Conservation (phyloP, 1,140 invertebrate species). For the Thaumetopoea pityocampa region DNA sequence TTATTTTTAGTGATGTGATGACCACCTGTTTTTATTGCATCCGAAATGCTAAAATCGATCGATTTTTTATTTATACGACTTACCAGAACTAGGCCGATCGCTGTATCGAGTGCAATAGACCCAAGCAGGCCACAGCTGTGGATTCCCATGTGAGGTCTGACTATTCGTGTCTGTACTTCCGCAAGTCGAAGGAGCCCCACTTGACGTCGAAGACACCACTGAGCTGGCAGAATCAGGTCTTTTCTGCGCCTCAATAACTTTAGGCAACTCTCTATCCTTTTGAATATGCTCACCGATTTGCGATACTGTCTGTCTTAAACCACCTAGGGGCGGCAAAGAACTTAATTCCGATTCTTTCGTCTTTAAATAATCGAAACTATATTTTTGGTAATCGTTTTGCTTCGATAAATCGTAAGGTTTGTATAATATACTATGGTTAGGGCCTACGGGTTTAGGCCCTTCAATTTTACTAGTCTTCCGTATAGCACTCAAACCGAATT, state of each 20-base stretch:
- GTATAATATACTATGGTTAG: conserved; percentile 64
- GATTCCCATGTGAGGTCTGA: conserved; percentile 59
- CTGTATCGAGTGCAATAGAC: conserved; percentile 98
- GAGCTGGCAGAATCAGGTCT: conserved; percentile 72
- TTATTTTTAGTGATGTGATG: no score
- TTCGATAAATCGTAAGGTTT: conserved; percentile 69
- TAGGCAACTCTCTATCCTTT: conserved; percentile 48
- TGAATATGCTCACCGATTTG: conserved; percentile 75
- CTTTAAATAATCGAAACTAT: conserved; percentile 55
- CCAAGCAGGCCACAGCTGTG: conserved; percentile 92
- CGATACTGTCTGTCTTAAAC: conserved; percentile 78
- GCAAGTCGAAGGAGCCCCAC: conserved; percentile 72
- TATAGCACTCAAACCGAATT: conserved; percentile 66
- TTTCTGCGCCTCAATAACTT: conserved; percentile 43
- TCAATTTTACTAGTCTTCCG: conserved; percentile 64
- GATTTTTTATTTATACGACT: conserved; percentile 44
- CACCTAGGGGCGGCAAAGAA: conserved; percentile 74
- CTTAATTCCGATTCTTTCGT: conserved; percentile 48
- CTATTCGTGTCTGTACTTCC: conserved; percentile 76
- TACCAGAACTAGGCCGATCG: conserved; percentile 96
- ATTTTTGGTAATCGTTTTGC: conserved; percentile 35
- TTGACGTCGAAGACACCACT: conserved; percentile 66
- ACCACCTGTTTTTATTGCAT: no score
- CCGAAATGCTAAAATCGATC: no score
- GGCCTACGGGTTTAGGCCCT: conserved; percentile 60